A percentile compares a stretch with the other conserved stretches of the same genome.
phyloP scores from a whole-genome alignment of 1,140 invertebrate genomes.

The Listronotus oregonensis region DNA sequence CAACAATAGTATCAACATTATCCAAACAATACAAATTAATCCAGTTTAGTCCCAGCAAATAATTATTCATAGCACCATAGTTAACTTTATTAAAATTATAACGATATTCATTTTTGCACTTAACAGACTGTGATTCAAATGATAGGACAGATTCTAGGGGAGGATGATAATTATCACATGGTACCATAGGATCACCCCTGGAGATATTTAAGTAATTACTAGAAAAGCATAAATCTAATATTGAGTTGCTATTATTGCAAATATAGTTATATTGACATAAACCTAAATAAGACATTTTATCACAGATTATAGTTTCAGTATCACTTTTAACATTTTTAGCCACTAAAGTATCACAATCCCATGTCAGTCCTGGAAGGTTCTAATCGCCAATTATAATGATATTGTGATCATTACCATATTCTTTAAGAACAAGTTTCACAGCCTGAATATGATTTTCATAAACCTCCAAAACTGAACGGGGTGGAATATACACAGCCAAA shows the following conservation, averaged over 20 bases:
- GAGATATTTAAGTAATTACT: background rate
- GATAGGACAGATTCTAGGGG: background rate
- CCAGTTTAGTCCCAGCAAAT: no score
- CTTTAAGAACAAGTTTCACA: background rate
- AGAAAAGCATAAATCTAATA: no score
- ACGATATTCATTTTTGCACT: background rate
- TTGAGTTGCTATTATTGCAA: no score
- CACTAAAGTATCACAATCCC: background rate
- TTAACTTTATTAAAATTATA: background rate
- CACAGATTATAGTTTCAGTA: no score
- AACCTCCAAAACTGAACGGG: background rate
- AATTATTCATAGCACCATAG: no score
- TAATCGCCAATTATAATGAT: background rate
- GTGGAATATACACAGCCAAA: no score
- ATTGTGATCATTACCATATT: background rate
- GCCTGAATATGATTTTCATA: background rate
- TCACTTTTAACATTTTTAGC: no score
- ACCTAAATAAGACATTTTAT: no score
- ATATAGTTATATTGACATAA: no score
- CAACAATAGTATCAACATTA: no score
- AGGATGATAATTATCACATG: background rate
- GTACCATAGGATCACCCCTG: background rate
- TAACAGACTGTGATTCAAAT: background rate
- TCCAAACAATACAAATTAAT: no score
- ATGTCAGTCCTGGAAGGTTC: background rate